Base-by-base conservation (phyloP, 2,797 vertebrate species). In the Telmatherina bonti region DNA sequence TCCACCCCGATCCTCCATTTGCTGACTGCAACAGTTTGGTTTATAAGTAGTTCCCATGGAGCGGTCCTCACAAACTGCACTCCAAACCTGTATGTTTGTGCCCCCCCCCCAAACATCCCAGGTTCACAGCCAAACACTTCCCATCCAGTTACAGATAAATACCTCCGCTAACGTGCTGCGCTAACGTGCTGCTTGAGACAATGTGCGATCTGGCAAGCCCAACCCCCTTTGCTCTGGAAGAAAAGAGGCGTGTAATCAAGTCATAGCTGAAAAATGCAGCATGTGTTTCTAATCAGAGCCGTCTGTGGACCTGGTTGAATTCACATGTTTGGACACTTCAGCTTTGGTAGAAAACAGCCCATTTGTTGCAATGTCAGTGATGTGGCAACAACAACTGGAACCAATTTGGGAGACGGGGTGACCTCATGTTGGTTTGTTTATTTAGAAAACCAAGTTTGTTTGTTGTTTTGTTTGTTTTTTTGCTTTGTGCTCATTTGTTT, bases 241-340 rank as follows among this genome's bases (percentile, higher is more conserved):
- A 85, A 90, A 82, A 82, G 88, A 92, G 88, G 89, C 90, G 84
- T 93, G 86, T 89, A 90, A 93, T 93, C 85, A 88, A 92, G 91
- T 94, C 93, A 93, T 83, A 76, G 90, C 90, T 87, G 33, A 94
- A 91, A 94, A 94, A 94, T 93, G 93, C 88, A 88, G 79, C 94
- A 94, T 92, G 92, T 94, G 94, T 91, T 94, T 92, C 86, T 81
- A 90, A 93, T 95, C 88, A 90, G 38, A 58, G 60, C 70, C 72
- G 80, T 86, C 83, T 91, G 91, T 76, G 86, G 89, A 91, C 84
- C 88, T 84, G 84, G 78, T 86, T 82, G 69, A 72, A 87, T 91
- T 92, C 87, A 84, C 85, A 88, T 91, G 91, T 91, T 93, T 88
- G 88, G 90, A 85, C 54, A 56, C 79, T 88, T 85, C 38, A 74